Base-by-base conservation (phyloP, 92 coral and sea anemone genomes). In the Plumapathes pennacea region DNA sequence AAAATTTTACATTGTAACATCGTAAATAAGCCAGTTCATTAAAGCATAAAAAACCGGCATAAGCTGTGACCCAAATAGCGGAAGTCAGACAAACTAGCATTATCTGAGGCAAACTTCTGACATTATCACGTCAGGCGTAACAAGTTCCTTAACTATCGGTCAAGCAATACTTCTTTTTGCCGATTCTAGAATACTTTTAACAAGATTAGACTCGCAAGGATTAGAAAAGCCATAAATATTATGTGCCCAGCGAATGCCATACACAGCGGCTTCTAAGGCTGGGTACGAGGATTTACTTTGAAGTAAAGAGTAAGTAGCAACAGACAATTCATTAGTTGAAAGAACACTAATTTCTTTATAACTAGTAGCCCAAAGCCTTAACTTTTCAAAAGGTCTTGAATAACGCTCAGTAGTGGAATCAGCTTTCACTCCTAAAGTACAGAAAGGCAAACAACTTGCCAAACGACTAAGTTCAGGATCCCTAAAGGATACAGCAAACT, bases 171-270 rank as follows among this genome's bases (percentile, higher is more conserved):
- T 32, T 12, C 83, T 58, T 32, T 82, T 68, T n/a, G 60, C 72
- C 4, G 67, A 17, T 59, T 80, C 71, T 24, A 68, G 31, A 29
- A 70, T 26, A 41, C 30, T 28, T 18, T 59, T 59, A 1, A 72
- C 82, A 13, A 57, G 21, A 1, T 22, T 72, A 28, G 75, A 60
- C 0, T 44, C 47, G 11, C 74, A 65, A 12, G 69, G 85, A 25
- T 36, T 65, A 2, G 43, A 21, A 0, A 64, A 51, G 11, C 80
- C 67, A 18, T 54, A 70, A 1, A 76, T 71, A 32, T 32, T 37
- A 25, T 83, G 84, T 5, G 69, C 85, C 82, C 85, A 84, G 1
- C 55, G 47, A 30, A 78, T 84, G 23, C 74, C 69, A 18, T 84
- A 72, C 10, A 54, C 29, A 1, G 90, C 82, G 22, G 66, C 31